Percentiles rank a stretch among this genome's conserved stretches.
These are phyloP conservation scores for Spisula solida DNA, from an alignment of 2,888 invertebrate species.

Conservation along the genomic window DNA sequence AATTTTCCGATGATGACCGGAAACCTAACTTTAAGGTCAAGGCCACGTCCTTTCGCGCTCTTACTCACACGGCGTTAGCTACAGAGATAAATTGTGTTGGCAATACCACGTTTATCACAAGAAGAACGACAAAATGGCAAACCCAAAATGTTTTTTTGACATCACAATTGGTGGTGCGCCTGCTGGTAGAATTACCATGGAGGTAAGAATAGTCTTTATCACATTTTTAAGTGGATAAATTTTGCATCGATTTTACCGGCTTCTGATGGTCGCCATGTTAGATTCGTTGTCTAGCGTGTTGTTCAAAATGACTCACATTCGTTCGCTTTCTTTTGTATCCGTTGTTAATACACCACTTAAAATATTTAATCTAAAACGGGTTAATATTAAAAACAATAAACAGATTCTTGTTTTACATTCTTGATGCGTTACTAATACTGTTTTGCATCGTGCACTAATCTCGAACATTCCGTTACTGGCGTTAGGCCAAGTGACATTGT, in stretches of 20 bases:
- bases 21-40: constrained; percentile 3
- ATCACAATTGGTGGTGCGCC: constrained; percentile 47
- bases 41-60: constrained; percentile 47
- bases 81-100: background rate
- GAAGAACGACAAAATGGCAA: constrained; percentile 38
- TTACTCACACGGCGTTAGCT: background rate
- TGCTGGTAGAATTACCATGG: constrained; percentile 62
- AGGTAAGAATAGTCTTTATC: constrained; percentile 41
- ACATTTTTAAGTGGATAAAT: background rate
- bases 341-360: too few relatives aligned
- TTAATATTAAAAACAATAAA: too few relatives aligned
- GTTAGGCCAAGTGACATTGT: too few relatives aligned
- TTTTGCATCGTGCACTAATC: too few relatives aligned
- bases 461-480: too few relatives aligned
- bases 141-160: constrained; percentile 52
- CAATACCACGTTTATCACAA: background rate
- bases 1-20: constrained; percentile 23
- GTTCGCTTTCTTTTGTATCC: background rate
- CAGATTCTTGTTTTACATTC: too few relatives aligned
- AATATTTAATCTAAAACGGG: too few relatives aligned
- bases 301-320: too few relatives aligned
- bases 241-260: constrained; percentile 35
- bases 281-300: background rate
- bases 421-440: too few relatives aligned
- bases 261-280: constrained; percentile 31